Base-by-base conservation (phyloP, 2,113 vertebrate genomes). In the Mustela lutreola region DNA sequence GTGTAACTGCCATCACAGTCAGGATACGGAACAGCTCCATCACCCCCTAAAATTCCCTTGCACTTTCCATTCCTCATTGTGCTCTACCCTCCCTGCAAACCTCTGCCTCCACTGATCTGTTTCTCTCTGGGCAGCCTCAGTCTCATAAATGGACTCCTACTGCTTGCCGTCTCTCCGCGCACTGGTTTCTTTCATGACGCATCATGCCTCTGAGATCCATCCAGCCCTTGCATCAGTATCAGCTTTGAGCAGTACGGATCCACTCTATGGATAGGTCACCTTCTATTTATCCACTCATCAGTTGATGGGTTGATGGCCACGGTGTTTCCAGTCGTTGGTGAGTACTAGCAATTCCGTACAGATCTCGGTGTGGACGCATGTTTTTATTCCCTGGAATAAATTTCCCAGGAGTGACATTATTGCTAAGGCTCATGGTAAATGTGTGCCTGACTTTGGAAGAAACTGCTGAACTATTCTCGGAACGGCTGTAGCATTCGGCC, bases 361-460 rank as follows among this genome's bases (percentile, higher is more conserved):
- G 22, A 80, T 91, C 42, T 86, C 53, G 36, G 31, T 50, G 7
- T 71, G 18, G 26, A 56, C 21, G 11, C 14, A 28, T 2, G 12
- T 39, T 58, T 82, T 83, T n/a, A 70, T 83, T 93, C 58, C 83
- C 26, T 33, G 70, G 39, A 36, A 88, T 60, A 88, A 45, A 60
- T 79, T 56, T 56, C 5, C 48, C 58, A n/a, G 82, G 65, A 60
- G 39, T 73, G 79, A 58, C 14, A 56, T 18, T 67, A 33, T 8
- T 56, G 45, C 48, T 39, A 16, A 91, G 45, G 36, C 24, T 53
- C 3, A 53, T 5, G 16, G 45, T 67, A 67, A 31, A 28, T 56
- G 11, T 67, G 53, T 15, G 33, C 50, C 31, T 67, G 53, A 22
- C 16, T 79, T 65, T 6, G 8, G 11, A 50, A 28, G 58, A 79